These are phyloP conservation scores for Bufo gargarizans DNA, from an alignment of 2,113 vertebrate genomes.

Conservation along the genomic window DNA sequence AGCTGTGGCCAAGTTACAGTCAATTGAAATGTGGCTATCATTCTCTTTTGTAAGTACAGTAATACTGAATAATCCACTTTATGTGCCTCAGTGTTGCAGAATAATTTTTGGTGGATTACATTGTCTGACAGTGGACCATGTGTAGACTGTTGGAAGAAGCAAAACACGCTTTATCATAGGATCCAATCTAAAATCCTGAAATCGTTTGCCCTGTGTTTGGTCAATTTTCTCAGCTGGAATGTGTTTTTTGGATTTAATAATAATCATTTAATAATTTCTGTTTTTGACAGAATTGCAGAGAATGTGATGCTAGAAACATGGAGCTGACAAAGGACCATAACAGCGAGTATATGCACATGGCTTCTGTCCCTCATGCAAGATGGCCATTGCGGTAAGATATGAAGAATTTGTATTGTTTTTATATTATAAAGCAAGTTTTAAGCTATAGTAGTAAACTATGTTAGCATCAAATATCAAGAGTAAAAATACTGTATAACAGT, in stretches of 20 bases:
- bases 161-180: neutral
- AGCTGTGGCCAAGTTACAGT: no score
- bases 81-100: no score
- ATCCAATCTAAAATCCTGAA: neutral
- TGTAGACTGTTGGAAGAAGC: neutral
- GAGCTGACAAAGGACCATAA: slow-evolving; percentile 67
- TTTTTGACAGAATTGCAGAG: slow-evolving; percentile 11
- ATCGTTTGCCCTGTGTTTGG: neutral
- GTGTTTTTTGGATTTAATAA: neutral
- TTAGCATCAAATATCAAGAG: no score
- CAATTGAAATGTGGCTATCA: no score
- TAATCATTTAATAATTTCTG: neutral
- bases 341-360: slow-evolving; percentile 82
- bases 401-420: neutral
- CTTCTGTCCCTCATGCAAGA: slow-evolving; percentile 73
- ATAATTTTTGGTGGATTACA: no score
- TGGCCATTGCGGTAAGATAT: slow-evolving; percentile 66
- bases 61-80: no score
- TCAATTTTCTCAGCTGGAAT: neutral
- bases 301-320: neutral
- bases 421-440: neutral
- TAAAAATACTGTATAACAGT: neutral
- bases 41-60: no score
- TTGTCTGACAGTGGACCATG: no score
- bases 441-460: neutral